These are phyloP conservation scores for Laothoe populi DNA, from an alignment of 2,888 invertebrate genomes.

Conservation along the genomic window DNA sequence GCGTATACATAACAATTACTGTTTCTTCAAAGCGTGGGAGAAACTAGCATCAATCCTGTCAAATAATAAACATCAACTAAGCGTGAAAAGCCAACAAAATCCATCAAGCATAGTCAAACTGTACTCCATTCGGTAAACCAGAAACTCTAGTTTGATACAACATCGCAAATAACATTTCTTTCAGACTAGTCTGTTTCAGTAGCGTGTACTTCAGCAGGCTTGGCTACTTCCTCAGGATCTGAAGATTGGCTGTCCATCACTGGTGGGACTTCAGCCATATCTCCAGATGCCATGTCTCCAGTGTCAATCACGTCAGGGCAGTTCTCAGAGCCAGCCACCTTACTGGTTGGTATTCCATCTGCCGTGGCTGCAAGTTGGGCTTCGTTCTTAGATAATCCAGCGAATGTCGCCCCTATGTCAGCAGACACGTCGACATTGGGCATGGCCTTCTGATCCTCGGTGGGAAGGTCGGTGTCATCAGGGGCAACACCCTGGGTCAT, in stretches of 20 bases:
- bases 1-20: too few species aligned
- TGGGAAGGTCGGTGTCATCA: background rate
- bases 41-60: background rate
- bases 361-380: background rate
- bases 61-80: background rate
- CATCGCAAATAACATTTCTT: constrained; percentile 13
- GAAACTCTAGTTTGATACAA: constrained; percentile 15
- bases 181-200: background rate
- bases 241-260: background rate
- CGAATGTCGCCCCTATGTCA: background rate
- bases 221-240: too few species aligned
- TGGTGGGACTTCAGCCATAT: too few species aligned
- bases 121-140: background rate
- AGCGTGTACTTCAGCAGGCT: background rate
- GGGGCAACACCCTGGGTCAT: background rate
- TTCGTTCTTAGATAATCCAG: background rate
- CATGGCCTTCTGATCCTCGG: background rate
- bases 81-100: too few species aligned
- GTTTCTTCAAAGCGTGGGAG: background rate
- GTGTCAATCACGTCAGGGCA: background rate
- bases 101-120: background rate
- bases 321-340: background rate
- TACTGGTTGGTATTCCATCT: background rate
- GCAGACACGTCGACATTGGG: background rate
- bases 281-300: background rate